A percentile compares a stretch with the other conserved stretches of the same genome.
Conservation (phyloP, 2,797 vertebrate species). For the Nothura maculosa region DNA sequence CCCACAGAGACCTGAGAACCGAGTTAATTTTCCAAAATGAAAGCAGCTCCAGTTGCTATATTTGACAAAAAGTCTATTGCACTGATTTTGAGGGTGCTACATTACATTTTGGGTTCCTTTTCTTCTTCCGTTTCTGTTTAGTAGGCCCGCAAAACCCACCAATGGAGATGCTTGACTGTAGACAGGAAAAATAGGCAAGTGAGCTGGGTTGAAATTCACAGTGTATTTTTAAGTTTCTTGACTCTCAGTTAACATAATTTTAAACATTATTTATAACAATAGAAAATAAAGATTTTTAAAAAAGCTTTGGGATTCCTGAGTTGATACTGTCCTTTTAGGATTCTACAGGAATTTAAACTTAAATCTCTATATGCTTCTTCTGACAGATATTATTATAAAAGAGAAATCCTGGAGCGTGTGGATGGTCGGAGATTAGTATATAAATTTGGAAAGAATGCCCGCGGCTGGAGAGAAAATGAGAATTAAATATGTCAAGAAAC, state of each 20-base stretch:
- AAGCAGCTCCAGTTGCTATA: background rate
- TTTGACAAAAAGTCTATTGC: background rate
- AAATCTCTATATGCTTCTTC: slow-evolving; percentile 21
- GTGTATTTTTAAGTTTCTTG: background rate
- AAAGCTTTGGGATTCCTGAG: background rate
- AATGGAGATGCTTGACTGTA: background rate
- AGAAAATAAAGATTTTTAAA: background rate
- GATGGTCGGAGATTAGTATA: slow-evolving; percentile 97
- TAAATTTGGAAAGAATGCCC: slow-evolving; percentile 97
- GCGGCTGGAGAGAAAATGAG: slow-evolving; percentile 95
- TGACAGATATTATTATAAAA: slow-evolving; percentile 97
- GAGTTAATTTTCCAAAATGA: background rate
- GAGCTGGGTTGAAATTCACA: background rate
- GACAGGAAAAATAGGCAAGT: background rate
- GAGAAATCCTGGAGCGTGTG: slow-evolving; percentile 96
- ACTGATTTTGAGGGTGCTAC: background rate
- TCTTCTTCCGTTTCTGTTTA: background rate
- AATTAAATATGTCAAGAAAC: slow-evolving; percentile 82
- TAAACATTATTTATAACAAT: background rate
- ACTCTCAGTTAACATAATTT: background rate
- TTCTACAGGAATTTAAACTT: background rate
- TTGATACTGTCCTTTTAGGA: background rate
- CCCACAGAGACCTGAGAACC: background rate
- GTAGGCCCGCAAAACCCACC: background rate
- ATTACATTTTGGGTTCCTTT: background rate